A percentile compares a stretch with the other conserved stretches of the same genome.
Conservation (phyloP, 2,888 invertebrate genomes). For the Chamaedrilus cognettii region DNA sequence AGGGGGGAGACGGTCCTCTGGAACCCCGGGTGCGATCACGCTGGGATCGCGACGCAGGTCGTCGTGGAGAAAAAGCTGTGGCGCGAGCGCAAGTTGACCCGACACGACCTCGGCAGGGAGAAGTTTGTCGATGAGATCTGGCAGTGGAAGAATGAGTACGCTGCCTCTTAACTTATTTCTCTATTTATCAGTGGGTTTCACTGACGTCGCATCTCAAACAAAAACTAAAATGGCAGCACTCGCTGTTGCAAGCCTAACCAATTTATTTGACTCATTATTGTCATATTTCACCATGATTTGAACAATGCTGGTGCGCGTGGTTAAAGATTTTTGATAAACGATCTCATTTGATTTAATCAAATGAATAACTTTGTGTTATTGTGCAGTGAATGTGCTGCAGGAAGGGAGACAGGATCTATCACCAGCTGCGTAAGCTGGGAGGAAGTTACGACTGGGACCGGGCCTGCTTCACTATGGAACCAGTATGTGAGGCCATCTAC, state of each 20-base stretch:
- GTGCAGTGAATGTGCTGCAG: too few species aligned
- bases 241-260: too few species aligned
- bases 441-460: conserved; percentile 95
- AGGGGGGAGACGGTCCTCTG: conserved; percentile 88
- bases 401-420: conserved; percentile 74
- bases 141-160: conserved; percentile 90
- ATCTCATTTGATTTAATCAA: too few species aligned
- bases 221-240: too few species aligned
- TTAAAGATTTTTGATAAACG: too few species aligned
- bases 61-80: conserved; percentile 96
- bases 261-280: too few species aligned
- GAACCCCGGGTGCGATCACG: conserved; percentile 99
- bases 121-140: conserved; percentile 90
- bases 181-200: too few species aligned
- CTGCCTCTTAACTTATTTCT: too few species aligned
- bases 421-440: conserved; percentile 85
- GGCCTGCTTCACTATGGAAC: conserved; percentile 96
- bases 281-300: too few species aligned
- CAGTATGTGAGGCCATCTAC: conserved; percentile 63
- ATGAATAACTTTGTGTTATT: too few species aligned
- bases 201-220: too few species aligned
- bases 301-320: too few species aligned
- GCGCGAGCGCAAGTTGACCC: conserved; percentile 80
- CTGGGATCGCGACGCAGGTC: conserved; percentile 98
- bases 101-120: conserved; percentile 94